Conservation (phyloP, 2,888 invertebrate genomes). For the Deilephila elpenor region DNA sequence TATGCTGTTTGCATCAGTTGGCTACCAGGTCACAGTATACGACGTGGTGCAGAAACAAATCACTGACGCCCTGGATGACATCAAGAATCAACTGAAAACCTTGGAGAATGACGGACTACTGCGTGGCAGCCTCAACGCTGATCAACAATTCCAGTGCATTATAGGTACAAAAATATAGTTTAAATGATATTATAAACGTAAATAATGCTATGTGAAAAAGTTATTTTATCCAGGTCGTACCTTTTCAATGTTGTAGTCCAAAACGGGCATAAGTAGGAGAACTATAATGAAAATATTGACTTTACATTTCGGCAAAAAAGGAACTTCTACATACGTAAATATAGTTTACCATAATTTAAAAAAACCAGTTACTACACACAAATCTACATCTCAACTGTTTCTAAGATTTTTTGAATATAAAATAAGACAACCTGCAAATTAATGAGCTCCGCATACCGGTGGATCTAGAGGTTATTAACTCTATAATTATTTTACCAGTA, state of each 20-base stretch:
- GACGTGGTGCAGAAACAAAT: slow-evolving; percentile 93
- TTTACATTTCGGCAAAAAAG: no score
- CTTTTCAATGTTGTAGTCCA: no score
- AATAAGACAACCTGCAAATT: no score
- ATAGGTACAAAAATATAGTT: slow-evolving; percentile 80
- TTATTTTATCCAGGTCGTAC: no score
- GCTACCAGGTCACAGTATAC: slow-evolving; percentile 94
- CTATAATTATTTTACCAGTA: not conserved
- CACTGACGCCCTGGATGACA: slow-evolving; percentile 88
- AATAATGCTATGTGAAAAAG: no score
- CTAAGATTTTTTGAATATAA: no score
- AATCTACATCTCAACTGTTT: not conserved
- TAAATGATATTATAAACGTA: no score
- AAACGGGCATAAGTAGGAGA: no score
- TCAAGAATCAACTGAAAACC: slow-evolving; percentile 88
- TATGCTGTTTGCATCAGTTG: slow-evolving; percentile 97
- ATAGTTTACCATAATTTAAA: no score
- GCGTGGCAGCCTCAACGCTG: slow-evolving; percentile 89
- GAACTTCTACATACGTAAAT: no score
- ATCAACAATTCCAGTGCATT: slow-evolving; percentile 91
- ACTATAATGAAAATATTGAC: not conserved
- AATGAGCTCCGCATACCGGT: not conserved
- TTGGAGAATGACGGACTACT: slow-evolving; percentile 90
- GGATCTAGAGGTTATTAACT: not conserved
- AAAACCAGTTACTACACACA: no score